phyloP scores from a whole-genome alignment of 2,797 vertebrate genomes.

The Diplodus puntazzo region DNA sequence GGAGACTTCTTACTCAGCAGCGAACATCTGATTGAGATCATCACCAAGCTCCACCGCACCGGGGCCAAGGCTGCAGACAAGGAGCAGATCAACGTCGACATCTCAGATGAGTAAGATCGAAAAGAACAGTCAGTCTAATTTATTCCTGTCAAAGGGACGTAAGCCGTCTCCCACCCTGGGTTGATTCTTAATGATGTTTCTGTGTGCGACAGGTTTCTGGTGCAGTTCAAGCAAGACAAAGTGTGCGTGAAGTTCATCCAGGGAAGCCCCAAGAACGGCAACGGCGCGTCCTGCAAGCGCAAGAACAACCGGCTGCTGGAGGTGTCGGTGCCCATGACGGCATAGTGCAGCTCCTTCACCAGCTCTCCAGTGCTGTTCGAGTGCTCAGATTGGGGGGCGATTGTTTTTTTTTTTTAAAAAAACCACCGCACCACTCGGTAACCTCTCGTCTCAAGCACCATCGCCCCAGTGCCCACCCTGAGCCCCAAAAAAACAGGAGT shows the following conservation, averaged over 20 bases:
- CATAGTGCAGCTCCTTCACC: constrained; percentile 33
- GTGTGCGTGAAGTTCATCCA: constrained; percentile 98
- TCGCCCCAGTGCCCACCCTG: constrained; percentile 34
- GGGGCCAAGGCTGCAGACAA: constrained; percentile 89
- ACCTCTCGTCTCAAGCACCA: constrained; percentile 46
- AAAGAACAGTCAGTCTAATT: too few relatives aligned
- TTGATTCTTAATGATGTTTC: constrained; percentile 6
- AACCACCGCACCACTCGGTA: constrained; percentile 43
- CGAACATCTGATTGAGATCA: constrained; percentile 96
- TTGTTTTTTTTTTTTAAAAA: constrained; percentile 48
- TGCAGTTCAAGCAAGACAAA: constrained; percentile 98
- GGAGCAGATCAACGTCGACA: constrained; percentile 93
- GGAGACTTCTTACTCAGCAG: constrained; percentile 98
- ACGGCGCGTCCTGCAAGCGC: constrained; percentile 93
- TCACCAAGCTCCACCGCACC: constrained; percentile 95
- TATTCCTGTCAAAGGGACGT: too few relatives aligned
- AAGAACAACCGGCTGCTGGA: constrained; percentile 99
- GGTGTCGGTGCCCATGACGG: constrained; percentile 91
- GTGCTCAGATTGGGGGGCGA: constrained; percentile 72
- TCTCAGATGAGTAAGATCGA: constrained; percentile 94
- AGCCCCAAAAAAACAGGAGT: constrained; percentile 80
- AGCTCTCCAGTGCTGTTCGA: constrained; percentile 13
- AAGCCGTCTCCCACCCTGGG: accelerated
- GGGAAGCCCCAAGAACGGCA: constrained; percentile 92
- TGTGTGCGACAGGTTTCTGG: constrained; percentile 89